Percentiles rank a stretch among this genome's conserved stretches.
Conservation (phyloP, 2,888 invertebrate genomes). For the Eumacrocentrus americanus region DNA sequence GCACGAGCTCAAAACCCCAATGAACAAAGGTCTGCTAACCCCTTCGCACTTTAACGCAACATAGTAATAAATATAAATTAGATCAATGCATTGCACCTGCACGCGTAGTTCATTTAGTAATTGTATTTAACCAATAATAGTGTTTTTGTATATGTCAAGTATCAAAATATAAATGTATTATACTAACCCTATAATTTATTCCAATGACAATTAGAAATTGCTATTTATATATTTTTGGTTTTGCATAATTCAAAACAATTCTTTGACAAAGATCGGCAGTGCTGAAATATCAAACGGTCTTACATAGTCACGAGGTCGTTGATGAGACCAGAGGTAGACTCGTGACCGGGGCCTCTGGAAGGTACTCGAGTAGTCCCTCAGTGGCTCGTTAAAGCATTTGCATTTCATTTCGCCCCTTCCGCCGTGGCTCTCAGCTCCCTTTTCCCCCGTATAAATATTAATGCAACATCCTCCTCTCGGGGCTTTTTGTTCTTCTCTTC, state of each 20-base stretch:
- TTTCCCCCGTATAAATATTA: constrained; percentile 60
- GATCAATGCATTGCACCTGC: not conserved
- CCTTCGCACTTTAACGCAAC: not conserved
- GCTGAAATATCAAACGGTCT: constrained; percentile 21
- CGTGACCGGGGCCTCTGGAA: constrained; percentile 49
- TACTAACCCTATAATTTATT: too few species aligned
- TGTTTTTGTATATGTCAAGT: too few species aligned
- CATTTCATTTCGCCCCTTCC: constrained; percentile 58
- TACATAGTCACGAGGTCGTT: constrained; percentile 48
- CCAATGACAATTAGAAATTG: too few species aligned
- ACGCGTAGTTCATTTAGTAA: not conserved
- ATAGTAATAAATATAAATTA: constrained; percentile 5
- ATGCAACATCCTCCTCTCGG: constrained; percentile 61
- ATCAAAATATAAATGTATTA: too few species aligned
- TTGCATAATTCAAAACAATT: too few species aligned
- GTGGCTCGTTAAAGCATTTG: constrained; percentile 62
- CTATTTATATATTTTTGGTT: too few species aligned
- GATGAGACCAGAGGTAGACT: constrained; percentile 53
- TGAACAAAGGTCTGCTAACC: constrained; percentile 15
- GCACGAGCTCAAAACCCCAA: constrained; percentile 25
- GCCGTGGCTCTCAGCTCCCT: constrained; percentile 33
- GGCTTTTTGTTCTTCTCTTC: constrained; percentile 58
- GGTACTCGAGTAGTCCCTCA: constrained; percentile 58
- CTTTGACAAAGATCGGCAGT: constrained; percentile 26
- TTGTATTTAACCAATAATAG: too few species aligned